Conservation (phyloP, 2,113 vertebrate species). For the Chlorocebus sabaeus region DNA sequence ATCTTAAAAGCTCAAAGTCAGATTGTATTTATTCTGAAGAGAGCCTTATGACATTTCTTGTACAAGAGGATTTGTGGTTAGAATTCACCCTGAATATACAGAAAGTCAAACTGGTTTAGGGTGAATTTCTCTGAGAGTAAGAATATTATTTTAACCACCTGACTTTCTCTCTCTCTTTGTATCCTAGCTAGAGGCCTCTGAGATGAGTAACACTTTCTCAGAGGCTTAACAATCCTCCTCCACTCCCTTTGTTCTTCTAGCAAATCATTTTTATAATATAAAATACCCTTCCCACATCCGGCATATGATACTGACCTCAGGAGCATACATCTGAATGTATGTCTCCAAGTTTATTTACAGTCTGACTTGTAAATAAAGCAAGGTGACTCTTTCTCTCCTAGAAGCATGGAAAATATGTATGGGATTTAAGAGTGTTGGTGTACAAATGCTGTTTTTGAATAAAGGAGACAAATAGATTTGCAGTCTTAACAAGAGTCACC, state of each 20-base stretch:
- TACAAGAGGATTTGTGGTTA: background rate
- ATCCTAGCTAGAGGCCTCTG: background rate
- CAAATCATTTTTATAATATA: background rate
- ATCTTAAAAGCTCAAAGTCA: background rate
- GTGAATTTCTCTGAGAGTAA: background rate
- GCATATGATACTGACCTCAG: background rate
- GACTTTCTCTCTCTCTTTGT: background rate
- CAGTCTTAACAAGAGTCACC: background rate
- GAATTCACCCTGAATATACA: background rate
- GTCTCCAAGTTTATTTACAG: background rate
- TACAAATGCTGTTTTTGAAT: background rate
- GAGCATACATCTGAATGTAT: background rate
- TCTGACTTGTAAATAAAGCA: background rate
- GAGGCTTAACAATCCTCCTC: background rate
- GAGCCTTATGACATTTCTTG: background rate
- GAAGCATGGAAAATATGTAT: background rate
- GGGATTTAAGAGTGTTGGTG: background rate
- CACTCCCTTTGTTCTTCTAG: constrained; percentile 3
- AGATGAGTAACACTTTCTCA: background rate
- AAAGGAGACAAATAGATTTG: background rate
- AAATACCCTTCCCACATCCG: background rate
- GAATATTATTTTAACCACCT: background rate
- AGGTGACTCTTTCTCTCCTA: background rate
- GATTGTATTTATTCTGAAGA: background rate
- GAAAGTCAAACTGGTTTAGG: background rate